These are phyloP conservation scores for Morpho achilles DNA, from an alignment of 2,888 invertebrate genomes.

Conservation along the genomic window DNA sequence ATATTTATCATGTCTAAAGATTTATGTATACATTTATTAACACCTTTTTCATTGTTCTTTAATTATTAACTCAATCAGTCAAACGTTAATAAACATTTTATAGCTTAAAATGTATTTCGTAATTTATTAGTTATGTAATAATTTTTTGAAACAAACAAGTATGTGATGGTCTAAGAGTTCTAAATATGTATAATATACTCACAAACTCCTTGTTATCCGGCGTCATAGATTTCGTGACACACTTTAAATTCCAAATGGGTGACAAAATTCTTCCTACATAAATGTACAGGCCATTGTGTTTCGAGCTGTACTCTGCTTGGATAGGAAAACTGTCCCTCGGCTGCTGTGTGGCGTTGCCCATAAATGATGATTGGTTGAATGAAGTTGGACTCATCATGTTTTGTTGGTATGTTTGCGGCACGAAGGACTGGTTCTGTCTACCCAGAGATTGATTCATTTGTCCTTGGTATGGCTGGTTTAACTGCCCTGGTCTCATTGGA, in stretches of 20 bases:
- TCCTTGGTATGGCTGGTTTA: constrained; percentile 60
- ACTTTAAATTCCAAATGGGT: constrained; percentile 92
- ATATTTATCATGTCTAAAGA: too few relatives aligned
- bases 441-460: constrained; percentile 58
- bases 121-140: too few relatives aligned
- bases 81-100: not conserved
- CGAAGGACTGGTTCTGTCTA: constrained; percentile 47
- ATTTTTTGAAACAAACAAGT: not conserved
- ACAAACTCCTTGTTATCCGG: constrained; percentile 79
- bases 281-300: constrained; percentile 96
- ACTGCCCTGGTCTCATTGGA: constrained; percentile 50
- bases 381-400: constrained; percentile 50
- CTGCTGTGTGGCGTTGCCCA: constrained; percentile 58
- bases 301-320: constrained; percentile 80
- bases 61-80: too few relatives aligned
- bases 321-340: constrained; percentile 58
- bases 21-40: too few relatives aligned
- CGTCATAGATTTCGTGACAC: constrained; percentile 80
- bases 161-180: not conserved
- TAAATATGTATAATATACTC: constrained; percentile 42
- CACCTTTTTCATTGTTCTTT: too few relatives aligned
- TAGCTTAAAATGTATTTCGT: not conserved
- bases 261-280: constrained; percentile 93
- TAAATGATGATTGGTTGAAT: constrained; percentile 62
- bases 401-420: constrained; percentile 58